A percentile compares a stretch with the other conserved stretches of the same genome.
Conservation (phyloP, 2,888 invertebrate genomes). For the Melieria crassipennis region DNA sequence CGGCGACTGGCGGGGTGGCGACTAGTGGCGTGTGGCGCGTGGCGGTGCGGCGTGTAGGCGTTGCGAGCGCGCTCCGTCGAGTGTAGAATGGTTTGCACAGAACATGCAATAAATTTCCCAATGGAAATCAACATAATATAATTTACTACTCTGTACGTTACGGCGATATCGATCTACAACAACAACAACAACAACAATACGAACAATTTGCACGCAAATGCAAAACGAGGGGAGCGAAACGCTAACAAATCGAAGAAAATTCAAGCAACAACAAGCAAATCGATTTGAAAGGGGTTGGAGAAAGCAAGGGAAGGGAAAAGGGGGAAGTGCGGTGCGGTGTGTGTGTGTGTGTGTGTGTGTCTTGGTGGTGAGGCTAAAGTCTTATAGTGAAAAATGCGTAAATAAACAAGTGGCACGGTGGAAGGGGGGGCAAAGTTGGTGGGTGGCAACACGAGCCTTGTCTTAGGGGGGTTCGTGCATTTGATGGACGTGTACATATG, state of each 20-base stretch:
- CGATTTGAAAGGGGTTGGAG: too few species aligned
- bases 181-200: slow-evolving; percentile 10
- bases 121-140: slow-evolving; percentile 60
- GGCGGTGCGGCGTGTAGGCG: neutral
- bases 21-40: neutral
- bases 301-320: too few species aligned
- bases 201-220: slow-evolving; percentile 2
- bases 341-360: neutral
- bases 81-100: slow-evolving; percentile 19
- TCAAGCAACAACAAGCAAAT: too few species aligned
- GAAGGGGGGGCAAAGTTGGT: too few species aligned
- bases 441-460: too few species aligned
- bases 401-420: too few species aligned
- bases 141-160: slow-evolving; percentile 37
- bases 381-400: neutral
- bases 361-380: neutral
- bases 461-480: too few species aligned
- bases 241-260: too few species aligned
- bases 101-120: slow-evolving; percentile 50
- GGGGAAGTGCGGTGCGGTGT: too few species aligned
- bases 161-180: neutral
- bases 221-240: too few species aligned
- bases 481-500: neutral
- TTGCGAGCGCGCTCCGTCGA: neutral
- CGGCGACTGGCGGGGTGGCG: neutral